These are phyloP conservation scores for Andrena hattorfiana DNA, from an alignment of 2,888 invertebrate genomes.

Conservation along the genomic window DNA sequence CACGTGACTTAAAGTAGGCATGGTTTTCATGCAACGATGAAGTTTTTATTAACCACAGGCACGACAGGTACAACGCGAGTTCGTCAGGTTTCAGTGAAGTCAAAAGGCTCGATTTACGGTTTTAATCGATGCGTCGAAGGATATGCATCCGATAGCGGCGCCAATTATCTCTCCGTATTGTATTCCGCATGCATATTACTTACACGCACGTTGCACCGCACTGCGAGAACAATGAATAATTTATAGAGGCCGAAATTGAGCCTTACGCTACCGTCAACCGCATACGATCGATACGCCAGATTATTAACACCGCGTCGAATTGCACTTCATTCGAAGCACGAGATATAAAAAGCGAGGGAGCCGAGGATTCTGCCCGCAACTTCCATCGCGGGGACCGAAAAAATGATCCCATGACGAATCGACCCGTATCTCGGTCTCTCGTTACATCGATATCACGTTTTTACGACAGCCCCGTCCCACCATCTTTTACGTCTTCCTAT, in stretches of 20 bases:
- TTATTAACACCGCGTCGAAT: conserved; percentile 55
- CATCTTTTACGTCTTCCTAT: conserved; percentile 44
- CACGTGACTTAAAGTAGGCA: background rate
- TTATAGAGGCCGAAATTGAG: conserved; percentile 62
- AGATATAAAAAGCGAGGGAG: conserved; percentile 4
- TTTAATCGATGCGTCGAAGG: conserved; percentile 28
- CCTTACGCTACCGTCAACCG: conserved; percentile 41
- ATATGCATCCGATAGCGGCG: conserved; percentile 21
- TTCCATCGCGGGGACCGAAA: background rate
- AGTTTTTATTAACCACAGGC: background rate
- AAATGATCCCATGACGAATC: conserved; percentile 16
- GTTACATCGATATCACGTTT: conserved; percentile 44
- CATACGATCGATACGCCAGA: conserved; percentile 47
- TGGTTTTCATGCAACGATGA: background rate
- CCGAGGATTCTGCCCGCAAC: background rate
- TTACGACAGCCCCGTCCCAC: conserved; percentile 33
- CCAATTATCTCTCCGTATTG: conserved; percentile 53
- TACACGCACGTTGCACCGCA: conserved; percentile 30
- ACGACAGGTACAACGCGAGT: background rate
- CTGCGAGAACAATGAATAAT: conserved; percentile 60
- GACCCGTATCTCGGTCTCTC: conserved; percentile 22
- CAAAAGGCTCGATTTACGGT: conserved; percentile 22
- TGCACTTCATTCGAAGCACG: conserved; percentile 10
- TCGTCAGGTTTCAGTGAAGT: background rate
- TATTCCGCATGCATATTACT: conserved; percentile 55